phyloP scores from a whole-genome alignment of 2,888 invertebrate genomes.

The Allophyes oxyacanthae region DNA sequence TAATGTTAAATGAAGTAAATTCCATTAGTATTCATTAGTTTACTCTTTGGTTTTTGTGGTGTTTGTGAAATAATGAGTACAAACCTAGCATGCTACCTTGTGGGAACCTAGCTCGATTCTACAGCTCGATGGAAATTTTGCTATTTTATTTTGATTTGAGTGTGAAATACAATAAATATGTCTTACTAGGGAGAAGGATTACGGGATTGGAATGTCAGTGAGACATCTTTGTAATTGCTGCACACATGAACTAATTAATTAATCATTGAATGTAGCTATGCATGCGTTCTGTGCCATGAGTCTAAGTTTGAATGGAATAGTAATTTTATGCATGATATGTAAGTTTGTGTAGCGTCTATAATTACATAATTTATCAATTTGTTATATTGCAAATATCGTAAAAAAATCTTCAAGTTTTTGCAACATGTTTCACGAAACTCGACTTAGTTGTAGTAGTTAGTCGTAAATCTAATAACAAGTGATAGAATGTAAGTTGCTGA shows the following conservation, averaged over 20 bases:
- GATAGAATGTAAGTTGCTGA: conserved; percentile 41
- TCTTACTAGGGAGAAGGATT: too few relatives aligned
- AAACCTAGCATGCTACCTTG: not conserved
- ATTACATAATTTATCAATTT: conserved; percentile 4
- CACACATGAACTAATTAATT: conserved; percentile 41
- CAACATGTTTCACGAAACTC: not conserved
- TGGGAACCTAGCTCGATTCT: conserved; percentile 7
- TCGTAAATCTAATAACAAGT: conserved; percentile 50
- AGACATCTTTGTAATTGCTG: conserved; percentile 12
- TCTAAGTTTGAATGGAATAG: conserved; percentile 27
- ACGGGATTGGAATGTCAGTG: too few relatives aligned
- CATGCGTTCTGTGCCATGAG: conserved; percentile 16
- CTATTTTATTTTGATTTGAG: too few relatives aligned
- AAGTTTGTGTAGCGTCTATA: conserved; percentile 26
- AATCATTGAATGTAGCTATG: conserved; percentile 16
- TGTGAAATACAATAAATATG: too few relatives aligned
- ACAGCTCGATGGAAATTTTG: too few relatives aligned
- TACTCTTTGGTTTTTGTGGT: conserved; percentile 36
- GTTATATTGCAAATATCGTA: not conserved
- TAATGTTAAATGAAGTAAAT: conserved; percentile 41
- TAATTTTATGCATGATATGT: conserved; percentile 42
- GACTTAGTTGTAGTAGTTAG: not conserved
- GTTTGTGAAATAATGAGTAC: conserved; percentile 23
- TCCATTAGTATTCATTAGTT: conserved; percentile 37
- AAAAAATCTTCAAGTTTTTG: not conserved